Evolutionary conservation across 1,140 invertebrate species (phyloP), one percentile per base, ranked within the genome.

Genomic region (Gryllus bimaculatus): DNA sequence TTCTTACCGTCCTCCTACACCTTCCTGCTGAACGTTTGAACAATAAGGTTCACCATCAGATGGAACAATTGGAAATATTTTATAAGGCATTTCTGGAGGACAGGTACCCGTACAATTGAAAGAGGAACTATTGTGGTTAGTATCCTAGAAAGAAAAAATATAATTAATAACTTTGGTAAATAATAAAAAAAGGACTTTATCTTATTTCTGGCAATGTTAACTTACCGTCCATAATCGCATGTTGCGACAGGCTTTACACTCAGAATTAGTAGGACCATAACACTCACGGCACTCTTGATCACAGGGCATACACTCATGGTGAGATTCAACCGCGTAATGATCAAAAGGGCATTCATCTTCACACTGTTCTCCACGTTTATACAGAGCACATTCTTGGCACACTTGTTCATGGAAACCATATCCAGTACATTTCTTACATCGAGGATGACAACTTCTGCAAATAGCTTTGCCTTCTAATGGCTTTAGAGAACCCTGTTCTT

Each of bases 31-130:
- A 66, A 66, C 10, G 10, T 66, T 88, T 0, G 93, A 94, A 85
- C 95, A 97, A 79, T 93, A 96, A 0, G 94, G 92, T 78, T 95
- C 93, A 13, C 90, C 88, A 74, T 87, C 86, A 18, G 26, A 39
- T 39, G 26, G 26, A 39, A 39, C 91, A 49, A 90, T 90, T 2
- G 91, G 90, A 82, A 93, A 94, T 75, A 94, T 92, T 84, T 94
- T 93, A 82, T 95, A 90, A 0, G 93, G 93, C 81, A 90, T 89
- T 73, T 95, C 91, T 0, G 88, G 82, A 0, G 97, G 96, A 84
- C 97, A 98, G 7, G 87, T 89, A 0, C 91, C 88, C 0, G 96
- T 95, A 84, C 97, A 99, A 81, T 95, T 95, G 84, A 98, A 98
- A 0, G 86, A 81, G 7, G 89, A 88, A 81, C 91, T 92, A 76